phyloP scores from a whole-genome alignment of 2,797 vertebrate genomes.

The Numenius phaeopus region DNA sequence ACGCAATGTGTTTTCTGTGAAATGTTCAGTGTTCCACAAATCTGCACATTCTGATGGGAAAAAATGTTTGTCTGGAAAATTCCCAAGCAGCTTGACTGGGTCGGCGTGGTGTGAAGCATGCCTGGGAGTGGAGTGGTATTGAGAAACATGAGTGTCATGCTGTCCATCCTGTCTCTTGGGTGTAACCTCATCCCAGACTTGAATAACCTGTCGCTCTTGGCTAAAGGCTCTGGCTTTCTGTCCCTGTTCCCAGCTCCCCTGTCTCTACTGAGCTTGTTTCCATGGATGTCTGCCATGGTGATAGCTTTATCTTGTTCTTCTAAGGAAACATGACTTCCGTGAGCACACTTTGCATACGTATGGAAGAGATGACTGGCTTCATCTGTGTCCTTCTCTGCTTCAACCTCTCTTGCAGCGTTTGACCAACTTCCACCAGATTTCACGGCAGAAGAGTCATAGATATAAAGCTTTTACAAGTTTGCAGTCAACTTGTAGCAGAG shows the following conservation, averaged over 20 bases:
- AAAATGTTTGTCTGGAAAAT: not conserved
- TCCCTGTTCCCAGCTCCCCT: not conserved
- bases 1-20: not conserved
- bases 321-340: not conserved
- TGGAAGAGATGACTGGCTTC: not conserved
- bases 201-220: slow-evolving; percentile 51
- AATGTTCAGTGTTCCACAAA: not conserved
- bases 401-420: not conserved
- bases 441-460: not conserved
- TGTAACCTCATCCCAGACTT: slow-evolving; percentile 23
- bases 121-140: not conserved
- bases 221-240: not conserved
- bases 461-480: not conserved
- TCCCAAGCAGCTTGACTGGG: not conserved
- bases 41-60: not conserved
- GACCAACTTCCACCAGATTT: not conserved
- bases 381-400: not conserved
- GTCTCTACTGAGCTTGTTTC: not conserved
- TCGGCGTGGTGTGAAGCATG: not conserved
- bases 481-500: not conserved
- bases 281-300: not conserved
- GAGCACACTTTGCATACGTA: not conserved
- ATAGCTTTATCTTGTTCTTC: not conserved
- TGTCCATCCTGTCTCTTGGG: slow-evolving; percentile 3
- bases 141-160: not conserved